Conservation (phyloP, 2,797 vertebrate species). For the Argyrosomus regius region DNA sequence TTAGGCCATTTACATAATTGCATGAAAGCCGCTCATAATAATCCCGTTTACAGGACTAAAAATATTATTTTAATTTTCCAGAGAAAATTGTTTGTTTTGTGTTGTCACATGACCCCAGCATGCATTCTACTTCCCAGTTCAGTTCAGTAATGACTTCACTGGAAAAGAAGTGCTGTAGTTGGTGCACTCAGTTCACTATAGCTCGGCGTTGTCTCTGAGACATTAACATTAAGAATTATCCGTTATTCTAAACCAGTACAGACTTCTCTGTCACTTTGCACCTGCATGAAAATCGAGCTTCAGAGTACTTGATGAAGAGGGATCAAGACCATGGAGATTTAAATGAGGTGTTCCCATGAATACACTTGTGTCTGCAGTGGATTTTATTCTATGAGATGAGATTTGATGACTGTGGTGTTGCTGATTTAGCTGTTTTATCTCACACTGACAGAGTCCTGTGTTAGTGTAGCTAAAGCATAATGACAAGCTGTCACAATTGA, state of each 20-base stretch:
- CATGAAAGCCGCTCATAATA: constrained; percentile 47
- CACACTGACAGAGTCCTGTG: constrained; percentile 33
- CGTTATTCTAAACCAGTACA: neutral
- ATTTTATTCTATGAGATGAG: constrained; percentile 30
- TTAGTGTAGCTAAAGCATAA: constrained; percentile 37
- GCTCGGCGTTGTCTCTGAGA: neutral
- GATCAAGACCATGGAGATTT: constrained; percentile 6
- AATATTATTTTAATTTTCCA: constrained; percentile 21
- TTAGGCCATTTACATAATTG: constrained; percentile 52
- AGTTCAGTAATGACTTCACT: neutral
- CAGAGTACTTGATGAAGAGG: constrained; percentile 6
- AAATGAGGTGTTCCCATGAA: constrained; percentile 39
- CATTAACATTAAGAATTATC: constrained; percentile 14
- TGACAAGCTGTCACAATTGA: constrained; percentile 59
- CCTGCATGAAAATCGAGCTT: constrained; percentile 24
- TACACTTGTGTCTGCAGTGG: constrained; percentile 1
- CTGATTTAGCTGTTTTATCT: constrained; percentile 32
- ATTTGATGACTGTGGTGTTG: constrained; percentile 30
- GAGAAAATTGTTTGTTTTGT: constrained; percentile 6
- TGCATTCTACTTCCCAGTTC: neutral
- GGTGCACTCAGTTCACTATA: neutral
- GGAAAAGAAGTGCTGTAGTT: neutral
- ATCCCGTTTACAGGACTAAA: constrained; percentile 54
- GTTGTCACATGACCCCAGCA: neutral
- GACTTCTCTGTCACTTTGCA: constrained; percentile 21